Percentiles rank a stretch among this genome's conserved stretches.
These are phyloP conservation scores for Tortrix viridana DNA, from an alignment of 2,888 invertebrate species.

Conservation along the genomic window DNA sequence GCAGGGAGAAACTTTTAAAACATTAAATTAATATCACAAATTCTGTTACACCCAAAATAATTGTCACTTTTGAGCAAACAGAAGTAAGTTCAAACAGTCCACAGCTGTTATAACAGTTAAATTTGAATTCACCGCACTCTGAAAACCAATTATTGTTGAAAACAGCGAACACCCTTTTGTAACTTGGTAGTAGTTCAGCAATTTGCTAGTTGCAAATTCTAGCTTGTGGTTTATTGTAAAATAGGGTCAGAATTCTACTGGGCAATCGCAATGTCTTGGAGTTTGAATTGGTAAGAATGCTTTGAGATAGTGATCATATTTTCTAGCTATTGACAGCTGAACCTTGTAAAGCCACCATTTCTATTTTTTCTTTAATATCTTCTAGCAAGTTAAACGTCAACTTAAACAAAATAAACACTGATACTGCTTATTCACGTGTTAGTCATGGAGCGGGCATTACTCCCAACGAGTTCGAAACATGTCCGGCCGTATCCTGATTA, in stretches of 20 bases:
- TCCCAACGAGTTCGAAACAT: too few species aligned
- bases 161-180: slow-evolving; percentile 47
- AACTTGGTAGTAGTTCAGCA: slow-evolving; percentile 48
- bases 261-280: slow-evolving; percentile 1
- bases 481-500: too few species aligned
- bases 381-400: too few species aligned
- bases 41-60: slow-evolving; percentile 7
- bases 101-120: slow-evolving; percentile 37
- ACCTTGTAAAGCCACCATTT: too few species aligned
- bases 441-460: too few species aligned
- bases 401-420: too few species aligned
- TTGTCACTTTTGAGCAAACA: slow-evolving; percentile 26
- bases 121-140: slow-evolving; percentile 48
- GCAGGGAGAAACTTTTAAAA: background rate
- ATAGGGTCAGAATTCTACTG: slow-evolving; percentile 11
- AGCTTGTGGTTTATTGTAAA: slow-evolving; percentile 15
- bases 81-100: slow-evolving; percentile 31
- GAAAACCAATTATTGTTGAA: slow-evolving; percentile 63
- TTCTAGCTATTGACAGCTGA: too few species aligned
- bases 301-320: too few species aligned
- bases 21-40: background rate
- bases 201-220: slow-evolving; percentile 43
- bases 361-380: too few species aligned
- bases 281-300: background rate
- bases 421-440: too few species aligned